A percentile compares a stretch with the other conserved stretches of the same genome.
These are phyloP conservation scores for Bostrychus sinensis DNA, from an alignment of 2,113 vertebrate genomes.

Conservation along the genomic window DNA sequence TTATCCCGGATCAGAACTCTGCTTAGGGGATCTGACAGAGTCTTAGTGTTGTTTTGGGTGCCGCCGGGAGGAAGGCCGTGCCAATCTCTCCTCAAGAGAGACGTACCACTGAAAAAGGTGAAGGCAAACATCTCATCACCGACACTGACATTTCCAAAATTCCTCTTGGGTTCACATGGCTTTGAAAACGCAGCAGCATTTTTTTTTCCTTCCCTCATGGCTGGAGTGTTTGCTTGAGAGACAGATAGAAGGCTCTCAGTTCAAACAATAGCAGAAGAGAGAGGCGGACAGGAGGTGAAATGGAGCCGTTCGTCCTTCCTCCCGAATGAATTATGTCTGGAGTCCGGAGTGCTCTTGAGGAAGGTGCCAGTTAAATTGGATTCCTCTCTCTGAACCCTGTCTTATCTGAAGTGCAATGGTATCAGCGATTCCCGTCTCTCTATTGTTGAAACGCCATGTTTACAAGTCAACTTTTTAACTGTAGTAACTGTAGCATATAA, in stretches of 20 bases:
- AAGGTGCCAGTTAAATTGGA: conserved; percentile 61
- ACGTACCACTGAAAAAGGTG: conserved; percentile 22
- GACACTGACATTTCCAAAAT: conserved; percentile 59
- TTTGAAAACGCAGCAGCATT: conserved; percentile 47
- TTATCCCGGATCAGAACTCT: conserved; percentile 40
- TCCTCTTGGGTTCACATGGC: conserved; percentile 26
- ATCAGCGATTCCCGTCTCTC: conserved; percentile 23
- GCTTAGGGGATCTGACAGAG: conserved; percentile 34
- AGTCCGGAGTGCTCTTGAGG: conserved; percentile 52
- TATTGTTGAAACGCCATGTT: background rate
- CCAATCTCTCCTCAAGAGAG: conserved; percentile 27
- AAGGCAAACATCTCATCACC: conserved; percentile 51
- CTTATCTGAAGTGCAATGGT: conserved; percentile 49
- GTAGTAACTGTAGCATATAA: background rate
- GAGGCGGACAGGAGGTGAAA: conserved; percentile 46
- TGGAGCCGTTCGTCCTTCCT: conserved; percentile 30
- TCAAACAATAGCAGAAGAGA: conserved; percentile 52
- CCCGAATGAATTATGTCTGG: conserved; percentile 50
- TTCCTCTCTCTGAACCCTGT: conserved; percentile 49
- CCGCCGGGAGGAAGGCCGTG: conserved; percentile 16
- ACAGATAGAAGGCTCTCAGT: conserved; percentile 52
- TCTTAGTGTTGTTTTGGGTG: conserved; percentile 49
- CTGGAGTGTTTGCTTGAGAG: conserved; percentile 59
- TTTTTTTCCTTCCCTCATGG: conserved; percentile 11
- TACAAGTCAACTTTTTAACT: conserved; percentile 4